Evolutionary conservation across 2,113 vertebrate genomes (phyloP), one percentile per base, ranked within the genome.

Genomic region (Rutilus rutilus): DNA sequence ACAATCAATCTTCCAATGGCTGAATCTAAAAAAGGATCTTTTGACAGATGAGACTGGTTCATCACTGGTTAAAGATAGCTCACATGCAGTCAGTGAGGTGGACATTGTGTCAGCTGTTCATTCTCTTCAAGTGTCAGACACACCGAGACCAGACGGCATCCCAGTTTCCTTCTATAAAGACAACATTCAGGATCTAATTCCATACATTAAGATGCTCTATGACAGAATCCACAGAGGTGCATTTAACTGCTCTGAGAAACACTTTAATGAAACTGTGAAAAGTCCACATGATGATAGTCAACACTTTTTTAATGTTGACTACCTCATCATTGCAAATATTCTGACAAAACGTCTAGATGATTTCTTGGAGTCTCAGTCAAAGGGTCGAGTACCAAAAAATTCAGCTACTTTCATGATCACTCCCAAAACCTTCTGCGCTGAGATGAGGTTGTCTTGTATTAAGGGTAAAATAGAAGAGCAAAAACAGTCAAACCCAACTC

Each of bases 81-180:
- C 12, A 45, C 33, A 74, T 25, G 42, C 3, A 25, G 30, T 85
- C 25, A 76, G n/a, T 42, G 71, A 64, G 19, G n/a, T 84, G n/a
- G 83, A 84, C 36, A 76, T 84, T 50, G 5, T 75, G 0, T 75
- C 83, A 76, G 83, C 57, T 11, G 39, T 84, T 45, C n/a, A 84
- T 4, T 76, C 83, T 64, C 83, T 84, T 59, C 71, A 84, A 50
- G 71, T 84, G 39, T 84, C 83, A 27, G 71, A 84, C n/a, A 85
- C 83, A 12, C 83, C 83, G 15, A 85, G 83, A 78, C 83, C 83
- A 52, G 83, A 85, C 2, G 45, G 45, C 14, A 67, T 85, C 45
- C 73, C 83, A 65, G 83, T 21, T 64, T 77, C 83, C 42, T 85
- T 78, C 74, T 85, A 85, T 33, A 85, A 65, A 36, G 74, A 78